These are phyloP conservation scores for Knipowitschia caucasica DNA, from an alignment of 2,797 vertebrate genomes.

Conservation along the genomic window DNA sequence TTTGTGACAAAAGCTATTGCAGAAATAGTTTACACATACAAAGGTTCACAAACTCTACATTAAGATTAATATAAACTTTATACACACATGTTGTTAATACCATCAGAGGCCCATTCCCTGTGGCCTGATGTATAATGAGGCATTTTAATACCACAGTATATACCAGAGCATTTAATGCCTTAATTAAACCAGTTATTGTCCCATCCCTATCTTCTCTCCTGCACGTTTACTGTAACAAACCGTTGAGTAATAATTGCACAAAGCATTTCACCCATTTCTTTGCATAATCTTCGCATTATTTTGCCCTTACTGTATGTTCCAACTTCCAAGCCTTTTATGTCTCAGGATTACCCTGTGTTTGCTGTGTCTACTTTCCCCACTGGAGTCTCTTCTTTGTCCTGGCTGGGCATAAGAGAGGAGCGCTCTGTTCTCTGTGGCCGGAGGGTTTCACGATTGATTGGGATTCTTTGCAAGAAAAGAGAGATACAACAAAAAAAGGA, in stretches of 20 bases:
- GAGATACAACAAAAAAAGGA: not conserved
- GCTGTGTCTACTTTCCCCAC: conserved; percentile 42
- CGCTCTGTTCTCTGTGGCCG: conserved; percentile 36
- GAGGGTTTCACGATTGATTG: conserved; percentile 64
- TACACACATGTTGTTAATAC: too few species aligned
- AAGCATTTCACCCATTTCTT: conserved; percentile 23
- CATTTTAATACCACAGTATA: too few species aligned
- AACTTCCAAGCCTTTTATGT: conserved; percentile 52
- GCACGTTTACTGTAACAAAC: conserved; percentile 25
- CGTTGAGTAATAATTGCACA: conserved; percentile 13
- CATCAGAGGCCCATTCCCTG: too few species aligned
- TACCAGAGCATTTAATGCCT: too few species aligned
- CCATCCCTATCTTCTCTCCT: conserved; percentile 24
- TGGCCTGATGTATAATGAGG: too few species aligned
- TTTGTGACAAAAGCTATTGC: too few species aligned
- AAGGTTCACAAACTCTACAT: too few species aligned
- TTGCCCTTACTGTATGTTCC: conserved; percentile 22
- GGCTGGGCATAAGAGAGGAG: conserved; percentile 48
- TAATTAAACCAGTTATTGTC: too few species aligned
- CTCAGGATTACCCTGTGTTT: conserved; percentile 51
- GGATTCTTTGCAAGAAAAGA: conserved; percentile 34
- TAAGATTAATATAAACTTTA: too few species aligned
- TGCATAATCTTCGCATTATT: conserved; percentile 26
- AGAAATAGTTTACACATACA: too few species aligned
- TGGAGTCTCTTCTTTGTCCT: conserved; percentile 35